These are phyloP conservation scores for Sinhomidia bicolor DNA, from an alignment of 2,888 invertebrate genomes.

Conservation along the genomic window DNA sequence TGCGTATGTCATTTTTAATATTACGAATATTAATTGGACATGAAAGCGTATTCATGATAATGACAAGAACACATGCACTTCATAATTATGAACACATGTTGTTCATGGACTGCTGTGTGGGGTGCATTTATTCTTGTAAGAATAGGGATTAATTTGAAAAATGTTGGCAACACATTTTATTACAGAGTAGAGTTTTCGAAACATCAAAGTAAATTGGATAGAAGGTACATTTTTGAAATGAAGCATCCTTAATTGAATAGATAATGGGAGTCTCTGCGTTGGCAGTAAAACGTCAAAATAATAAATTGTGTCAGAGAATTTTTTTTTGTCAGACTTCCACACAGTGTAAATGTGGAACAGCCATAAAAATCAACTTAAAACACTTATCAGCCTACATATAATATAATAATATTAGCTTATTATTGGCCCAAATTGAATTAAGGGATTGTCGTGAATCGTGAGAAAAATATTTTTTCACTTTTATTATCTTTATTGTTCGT, in stretches of 20 bases:
- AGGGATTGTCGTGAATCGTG: slow-evolving; percentile 35
- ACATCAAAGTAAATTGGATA: not conserved
- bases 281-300: slow-evolving; percentile 1
- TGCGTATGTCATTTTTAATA: slow-evolving; percentile 7
- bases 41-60: slow-evolving; percentile 52
- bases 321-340: not conserved
- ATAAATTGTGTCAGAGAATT: not conserved
- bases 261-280: not conserved
- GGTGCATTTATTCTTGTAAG: not conserved
- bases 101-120: not conserved
- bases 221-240: no score
- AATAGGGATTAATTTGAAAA: slow-evolving; percentile 13
- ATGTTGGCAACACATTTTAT: not conserved
- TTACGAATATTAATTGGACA: slow-evolving; percentile 66
- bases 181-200: not conserved
- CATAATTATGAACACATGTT: slow-evolving; percentile 44
- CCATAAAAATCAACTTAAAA: not conserved
- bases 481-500: not conserved
- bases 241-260: not conserved
- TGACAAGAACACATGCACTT: slow-evolving; percentile 31
- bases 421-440: slow-evolving; percentile 8
- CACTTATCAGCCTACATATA: not conserved
- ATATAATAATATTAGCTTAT: no score
- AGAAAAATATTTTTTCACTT: slow-evolving; percentile 18
- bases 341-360: not conserved